Evolutionary conservation across 2,113 vertebrate genomes (phyloP), one percentile per base, ranked within the genome.

Genomic region (Oncorhynchus mykiss): DNA sequence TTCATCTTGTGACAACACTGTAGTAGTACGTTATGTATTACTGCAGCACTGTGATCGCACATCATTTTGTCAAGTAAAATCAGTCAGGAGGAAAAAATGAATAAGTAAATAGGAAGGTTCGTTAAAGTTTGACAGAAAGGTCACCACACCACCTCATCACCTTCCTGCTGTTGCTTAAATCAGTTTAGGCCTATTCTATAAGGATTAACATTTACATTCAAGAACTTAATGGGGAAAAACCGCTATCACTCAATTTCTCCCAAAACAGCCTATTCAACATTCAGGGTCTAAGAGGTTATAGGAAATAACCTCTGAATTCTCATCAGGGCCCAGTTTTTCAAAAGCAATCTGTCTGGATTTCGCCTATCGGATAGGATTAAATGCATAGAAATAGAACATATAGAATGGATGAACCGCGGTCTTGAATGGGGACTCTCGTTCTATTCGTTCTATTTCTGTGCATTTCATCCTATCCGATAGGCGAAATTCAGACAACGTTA

Each of bases 221-320:
- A 48, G 25, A 66, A 72, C 71, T 18, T 24, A 78, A 80, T 70
- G 20, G 24, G 60, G 60, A 24, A 39, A 70, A 71, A 70, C 39
- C 66, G 49, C 31, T 67, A 79, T 81, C 51, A 75, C 20, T 34
- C 4, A 59, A 39, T 73, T 49, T 75, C 79, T 80, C 48, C 54
- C 13, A 73, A 79, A 85, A 77, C 57, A 54, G 78, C 80, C 48
- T 54, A 78, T 75, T 80, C 72, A 78, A 29, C 39, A 72, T 66
- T 73, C 76, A 80, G 82, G 72, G 67, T 85, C 78, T 78, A 22
- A 16, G 77, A 85, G 71, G 73, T 79, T 82, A 67, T 9, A 31
- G 18, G 18, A 75, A 78, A 74, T 70, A 70, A 60, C 49, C 69
- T 72, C 49, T 31, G 65, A 49, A 70, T 70, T 34, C 5, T 68